A percentile compares a stretch with the other conserved stretches of the same genome.
phyloP scores from a whole-genome alignment of 2,113 vertebrate genomes.

The Campylomormyrus numenius region DNA sequence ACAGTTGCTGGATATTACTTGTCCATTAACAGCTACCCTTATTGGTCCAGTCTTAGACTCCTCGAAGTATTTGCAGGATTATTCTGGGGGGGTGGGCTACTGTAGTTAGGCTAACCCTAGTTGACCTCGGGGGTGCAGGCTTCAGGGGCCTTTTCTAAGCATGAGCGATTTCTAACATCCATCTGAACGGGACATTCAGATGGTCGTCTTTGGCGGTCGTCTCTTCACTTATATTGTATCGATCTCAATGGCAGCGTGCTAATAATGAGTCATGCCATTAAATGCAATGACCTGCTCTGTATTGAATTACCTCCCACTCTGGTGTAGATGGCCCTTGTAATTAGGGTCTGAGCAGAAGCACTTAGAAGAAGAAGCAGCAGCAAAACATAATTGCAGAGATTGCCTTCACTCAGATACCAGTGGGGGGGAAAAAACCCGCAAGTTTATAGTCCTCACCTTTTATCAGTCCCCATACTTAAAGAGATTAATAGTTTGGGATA shows the following conservation, averaged over 20 bases:
- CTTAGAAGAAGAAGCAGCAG: conserved; percentile 15
- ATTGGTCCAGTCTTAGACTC: background rate
- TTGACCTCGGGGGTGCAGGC: background rate
- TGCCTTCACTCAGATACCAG: conserved; percentile 7
- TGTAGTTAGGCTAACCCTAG: conserved; percentile 41
- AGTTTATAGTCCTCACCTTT: conserved; percentile 38
- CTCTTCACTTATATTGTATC: conserved; percentile 46
- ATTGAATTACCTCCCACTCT: conserved; percentile 39
- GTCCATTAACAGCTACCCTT: background rate
- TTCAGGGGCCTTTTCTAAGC: background rate
- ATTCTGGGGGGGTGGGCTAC: background rate
- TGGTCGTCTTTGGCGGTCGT: conserved; percentile 25
- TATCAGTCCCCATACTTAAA: conserved; percentile 28
- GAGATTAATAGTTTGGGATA: conserved; percentile 39
- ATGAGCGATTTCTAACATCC: conserved; percentile 36
- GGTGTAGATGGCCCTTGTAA: conserved; percentile 33
- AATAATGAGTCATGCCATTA: conserved; percentile 57
- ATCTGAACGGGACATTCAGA: conserved; percentile 47
- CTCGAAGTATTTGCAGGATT: background rate
- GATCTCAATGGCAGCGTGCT: conserved; percentile 47
- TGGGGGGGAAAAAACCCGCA: background rate
- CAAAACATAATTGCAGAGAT: conserved; percentile 37
- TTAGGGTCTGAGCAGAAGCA: conserved; percentile 38
- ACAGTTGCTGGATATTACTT: background rate
- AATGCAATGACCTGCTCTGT: conserved; percentile 46